Evolutionary conservation across 2,888 invertebrate species (phyloP).

Genomic region (Microchrysa polita): DNA sequence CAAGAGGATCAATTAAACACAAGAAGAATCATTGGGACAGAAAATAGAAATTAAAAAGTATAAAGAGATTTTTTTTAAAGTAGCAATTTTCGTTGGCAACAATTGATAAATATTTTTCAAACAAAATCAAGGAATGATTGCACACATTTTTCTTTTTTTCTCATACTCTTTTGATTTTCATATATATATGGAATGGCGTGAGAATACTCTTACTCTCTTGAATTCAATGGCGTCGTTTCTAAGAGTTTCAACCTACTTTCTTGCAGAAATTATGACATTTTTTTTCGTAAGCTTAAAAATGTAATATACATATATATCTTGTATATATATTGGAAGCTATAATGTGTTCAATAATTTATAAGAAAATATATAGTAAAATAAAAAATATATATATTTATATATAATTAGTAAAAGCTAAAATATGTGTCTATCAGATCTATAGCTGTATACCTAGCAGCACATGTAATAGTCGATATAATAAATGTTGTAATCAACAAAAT

Average conservation of each 20-base stretch:
- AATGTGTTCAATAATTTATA: conserved; percentile 5
- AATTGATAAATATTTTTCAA: not conserved
- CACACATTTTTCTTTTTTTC: not conserved
- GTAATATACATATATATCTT: not conserved
- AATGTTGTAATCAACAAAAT: conserved; percentile 10
- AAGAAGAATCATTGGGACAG: not conserved
- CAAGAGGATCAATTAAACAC: too few relatives aligned
- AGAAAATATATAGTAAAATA: conserved; percentile 8
- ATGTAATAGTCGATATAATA: not conserved
- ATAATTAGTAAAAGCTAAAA: conserved; percentile 7
- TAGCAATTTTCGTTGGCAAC: not conserved
- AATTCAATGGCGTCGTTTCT: not conserved
- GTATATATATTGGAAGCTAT: conserved; percentile 8
- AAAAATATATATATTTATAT: conserved; percentile 11
- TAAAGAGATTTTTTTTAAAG: not conserved
- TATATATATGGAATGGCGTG: conserved; percentile 2
- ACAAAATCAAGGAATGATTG: conserved; percentile 7
- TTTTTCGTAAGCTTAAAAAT: conserved; percentile 3
- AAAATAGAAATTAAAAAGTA: not conserved
- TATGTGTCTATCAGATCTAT: conserved; percentile 6
- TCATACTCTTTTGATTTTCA: too few relatives aligned
- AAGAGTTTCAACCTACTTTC: conserved; percentile 5
- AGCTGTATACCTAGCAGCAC: conserved; percentile 4
- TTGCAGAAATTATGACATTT: conserved; percentile 8
- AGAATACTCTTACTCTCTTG: conserved; percentile 6